phyloP scores from a whole-genome alignment of 2,113 vertebrate species.

The Oenanthe melanoleuca region DNA sequence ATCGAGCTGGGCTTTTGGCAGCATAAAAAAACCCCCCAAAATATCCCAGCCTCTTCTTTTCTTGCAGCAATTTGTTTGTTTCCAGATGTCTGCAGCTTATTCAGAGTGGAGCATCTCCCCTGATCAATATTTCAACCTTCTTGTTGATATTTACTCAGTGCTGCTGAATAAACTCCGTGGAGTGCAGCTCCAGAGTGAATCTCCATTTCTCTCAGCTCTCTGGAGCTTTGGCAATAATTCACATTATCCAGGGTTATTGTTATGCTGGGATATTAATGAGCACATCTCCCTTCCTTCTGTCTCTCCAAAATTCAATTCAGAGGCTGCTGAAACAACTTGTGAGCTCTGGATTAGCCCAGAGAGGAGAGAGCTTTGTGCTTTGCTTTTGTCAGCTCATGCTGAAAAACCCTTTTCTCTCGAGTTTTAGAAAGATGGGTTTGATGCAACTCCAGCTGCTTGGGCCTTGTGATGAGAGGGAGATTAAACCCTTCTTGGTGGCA shows the following conservation, averaged over 20 bases:
- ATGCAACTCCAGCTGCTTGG: background rate
- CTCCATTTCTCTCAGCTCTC: slow-evolving; percentile 43
- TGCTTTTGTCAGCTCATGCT: background rate
- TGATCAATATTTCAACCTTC: slow-evolving; percentile 66
- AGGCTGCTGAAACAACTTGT: background rate
- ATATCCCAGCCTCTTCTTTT: background rate
- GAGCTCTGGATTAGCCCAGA: background rate
- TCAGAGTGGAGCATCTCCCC: slow-evolving; percentile 29
- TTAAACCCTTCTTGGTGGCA: background rate
- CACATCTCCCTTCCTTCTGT: background rate
- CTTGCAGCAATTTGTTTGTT: slow-evolving; percentile 37
- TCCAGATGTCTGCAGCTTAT: slow-evolving; percentile 48
- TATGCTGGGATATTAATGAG: slow-evolving; percentile 45
- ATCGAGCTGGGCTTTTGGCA: background rate
- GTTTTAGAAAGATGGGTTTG: background rate
- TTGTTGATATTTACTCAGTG: slow-evolving; percentile 60
- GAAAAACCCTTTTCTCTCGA: background rate
- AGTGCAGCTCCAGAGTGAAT: slow-evolving; percentile 26
- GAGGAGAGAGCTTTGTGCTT: slow-evolving; percentile 19
- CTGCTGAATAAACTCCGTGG: slow-evolving; percentile 29
- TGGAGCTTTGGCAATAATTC: slow-evolving; percentile 50
- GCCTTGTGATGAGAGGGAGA: background rate
- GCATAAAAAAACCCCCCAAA: background rate
- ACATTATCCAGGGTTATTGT: slow-evolving; percentile 46
- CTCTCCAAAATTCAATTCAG: background rate